Conservation (phyloP, 2,797 vertebrate genomes). For the Sciurus vulgaris region DNA sequence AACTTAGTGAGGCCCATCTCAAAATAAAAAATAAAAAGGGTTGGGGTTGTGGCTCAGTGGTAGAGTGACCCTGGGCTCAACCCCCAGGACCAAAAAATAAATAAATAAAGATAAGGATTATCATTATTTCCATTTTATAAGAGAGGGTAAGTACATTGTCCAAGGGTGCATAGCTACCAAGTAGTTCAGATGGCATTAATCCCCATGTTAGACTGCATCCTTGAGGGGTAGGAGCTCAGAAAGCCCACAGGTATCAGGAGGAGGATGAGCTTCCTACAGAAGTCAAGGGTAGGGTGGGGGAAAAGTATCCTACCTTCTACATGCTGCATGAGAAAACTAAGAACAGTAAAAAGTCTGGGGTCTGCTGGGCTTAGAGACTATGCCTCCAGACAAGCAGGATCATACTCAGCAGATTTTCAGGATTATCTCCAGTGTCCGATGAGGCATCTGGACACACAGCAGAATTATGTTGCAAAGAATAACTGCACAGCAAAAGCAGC, state of each 20-base stretch:
- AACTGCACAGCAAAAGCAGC: neutral
- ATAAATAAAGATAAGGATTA: neutral
- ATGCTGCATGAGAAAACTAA: neutral
- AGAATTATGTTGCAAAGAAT: neutral
- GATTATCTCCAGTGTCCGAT: neutral
- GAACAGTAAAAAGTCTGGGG: neutral
- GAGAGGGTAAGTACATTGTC: neutral
- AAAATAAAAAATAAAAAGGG: too few relatives aligned
- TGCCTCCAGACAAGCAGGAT: neutral
- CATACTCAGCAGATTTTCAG: neutral
- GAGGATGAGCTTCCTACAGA: neutral
- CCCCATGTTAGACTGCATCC: neutral
- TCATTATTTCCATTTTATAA: conserved; percentile 19
- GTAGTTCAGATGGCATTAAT: neutral
- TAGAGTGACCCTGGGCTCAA: too few relatives aligned
- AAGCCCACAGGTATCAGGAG: neutral
- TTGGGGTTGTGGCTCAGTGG: too few relatives aligned
- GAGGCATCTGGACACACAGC: neutral
- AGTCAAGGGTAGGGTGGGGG: neutral
- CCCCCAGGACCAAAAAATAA: too few relatives aligned
- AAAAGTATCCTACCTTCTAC: neutral
- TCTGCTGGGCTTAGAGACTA: neutral
- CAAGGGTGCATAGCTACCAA: neutral
- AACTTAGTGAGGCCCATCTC: too few relatives aligned
- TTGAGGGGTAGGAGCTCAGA: neutral